Evolutionary conservation across 2,113 vertebrate genomes (phyloP).

Genomic region (Odobenus rosmarus): DNA sequence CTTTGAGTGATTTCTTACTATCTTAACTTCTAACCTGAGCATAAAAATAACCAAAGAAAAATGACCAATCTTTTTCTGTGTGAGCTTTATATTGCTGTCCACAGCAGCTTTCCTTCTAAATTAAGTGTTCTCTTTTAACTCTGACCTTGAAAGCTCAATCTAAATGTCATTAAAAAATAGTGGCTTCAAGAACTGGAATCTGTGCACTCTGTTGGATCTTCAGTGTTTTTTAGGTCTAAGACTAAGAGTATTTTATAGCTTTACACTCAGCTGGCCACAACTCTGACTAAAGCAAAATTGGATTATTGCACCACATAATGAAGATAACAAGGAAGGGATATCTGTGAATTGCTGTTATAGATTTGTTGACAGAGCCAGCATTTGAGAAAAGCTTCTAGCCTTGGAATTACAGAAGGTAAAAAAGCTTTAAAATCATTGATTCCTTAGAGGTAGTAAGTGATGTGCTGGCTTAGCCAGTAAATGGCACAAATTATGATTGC

Average conservation of each 20-base stretch:
- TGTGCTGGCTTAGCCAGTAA: neutral
- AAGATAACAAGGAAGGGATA: neutral
- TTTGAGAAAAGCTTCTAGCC: neutral
- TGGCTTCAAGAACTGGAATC: neutral
- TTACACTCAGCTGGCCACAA: neutral
- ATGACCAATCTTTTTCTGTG: neutral
- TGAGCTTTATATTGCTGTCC: neutral
- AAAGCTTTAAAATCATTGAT: neutral
- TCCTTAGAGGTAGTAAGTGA: neutral
- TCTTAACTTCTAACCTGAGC: neutral
- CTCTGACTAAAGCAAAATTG: neutral
- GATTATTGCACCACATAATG: neutral
- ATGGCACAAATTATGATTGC: neutral
- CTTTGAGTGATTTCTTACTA: neutral
- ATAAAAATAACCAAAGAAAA: neutral
- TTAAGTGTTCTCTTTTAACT: conserved; percentile 42
- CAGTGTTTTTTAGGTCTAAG: neutral
- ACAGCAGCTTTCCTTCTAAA: neutral
- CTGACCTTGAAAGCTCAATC: neutral
- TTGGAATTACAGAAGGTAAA: neutral
- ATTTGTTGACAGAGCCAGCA: neutral
- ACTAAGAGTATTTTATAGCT: neutral
- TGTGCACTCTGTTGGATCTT: neutral
- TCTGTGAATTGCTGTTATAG: neutral
- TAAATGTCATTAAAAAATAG: neutral